Conservation (phyloP, 2,888 invertebrate genomes). For the Dilophus febrilis region DNA sequence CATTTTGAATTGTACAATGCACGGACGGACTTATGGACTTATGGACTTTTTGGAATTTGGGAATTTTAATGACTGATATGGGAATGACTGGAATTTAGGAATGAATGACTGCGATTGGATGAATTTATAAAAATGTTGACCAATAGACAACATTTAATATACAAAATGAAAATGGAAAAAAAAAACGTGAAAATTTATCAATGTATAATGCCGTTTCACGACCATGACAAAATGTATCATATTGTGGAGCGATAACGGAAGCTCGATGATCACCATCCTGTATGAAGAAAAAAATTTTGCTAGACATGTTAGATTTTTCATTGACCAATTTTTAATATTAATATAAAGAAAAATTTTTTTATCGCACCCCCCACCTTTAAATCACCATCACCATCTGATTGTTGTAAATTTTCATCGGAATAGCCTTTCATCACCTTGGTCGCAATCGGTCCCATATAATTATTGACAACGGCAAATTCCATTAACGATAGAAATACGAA, state of each 20-base stretch:
- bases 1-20: too few relatives aligned
- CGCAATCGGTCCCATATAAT: constrained; percentile 69
- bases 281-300: not conserved
- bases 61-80: too few relatives aligned
- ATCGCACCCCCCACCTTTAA: not conserved
- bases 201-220: constrained; percentile 65
- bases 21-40: too few relatives aligned
- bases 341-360: not conserved
- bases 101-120: too few relatives aligned
- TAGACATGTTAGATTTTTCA: too few relatives aligned
- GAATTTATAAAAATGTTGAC: constrained; percentile 66
- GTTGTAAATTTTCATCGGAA: constrained; percentile 52
- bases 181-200: constrained; percentile 73
- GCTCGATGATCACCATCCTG: constrained; percentile 35
- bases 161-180: constrained; percentile 79
- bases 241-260: constrained; percentile 55
- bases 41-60: too few relatives aligned
- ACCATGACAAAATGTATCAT: constrained; percentile 70
- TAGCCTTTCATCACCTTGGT: constrained; percentile 83
- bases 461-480: constrained; percentile 82
- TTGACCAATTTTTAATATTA: too few relatives aligned
- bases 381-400: not conserved
- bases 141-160: constrained; percentile 82
- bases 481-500: constrained; percentile 81
- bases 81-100: too few relatives aligned